A percentile compares a stretch with the other conserved stretches of the same genome.
Evolutionary conservation across 2,888 invertebrate species (phyloP).

Genomic region (Brachyptera putata): DNA sequence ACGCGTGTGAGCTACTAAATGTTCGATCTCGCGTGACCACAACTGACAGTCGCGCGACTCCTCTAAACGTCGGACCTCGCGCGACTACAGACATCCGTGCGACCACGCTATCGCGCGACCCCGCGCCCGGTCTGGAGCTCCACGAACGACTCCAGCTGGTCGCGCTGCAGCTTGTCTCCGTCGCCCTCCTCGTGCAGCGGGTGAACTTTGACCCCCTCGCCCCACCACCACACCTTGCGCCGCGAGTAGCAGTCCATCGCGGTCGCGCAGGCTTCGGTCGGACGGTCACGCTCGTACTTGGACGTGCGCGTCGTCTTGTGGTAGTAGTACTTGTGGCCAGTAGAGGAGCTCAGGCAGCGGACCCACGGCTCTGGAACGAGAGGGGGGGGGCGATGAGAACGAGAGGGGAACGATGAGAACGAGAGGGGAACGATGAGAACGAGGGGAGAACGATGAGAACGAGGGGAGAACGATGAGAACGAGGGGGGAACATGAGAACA

Average conservation of each 20-base stretch:
- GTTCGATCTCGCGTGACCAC: too few species aligned
- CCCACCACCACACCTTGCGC: slow-evolving; percentile 45
- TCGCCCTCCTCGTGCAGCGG: slow-evolving; percentile 26
- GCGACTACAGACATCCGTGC: too few species aligned
- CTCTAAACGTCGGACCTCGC: too few species aligned
- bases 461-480: too few species aligned
- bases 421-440: too few species aligned
- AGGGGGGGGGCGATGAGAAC: too few species aligned
- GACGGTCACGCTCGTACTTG: slow-evolving; percentile 42
- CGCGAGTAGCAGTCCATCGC: slow-evolving; percentile 41
- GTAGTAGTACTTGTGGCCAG: slow-evolving; percentile 45
- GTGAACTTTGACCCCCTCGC: slow-evolving; percentile 41
- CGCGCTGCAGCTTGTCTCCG: not conserved
- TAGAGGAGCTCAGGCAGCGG: slow-evolving; percentile 44
- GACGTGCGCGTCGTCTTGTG: slow-evolving; percentile 40
- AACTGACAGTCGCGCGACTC: too few species aligned
- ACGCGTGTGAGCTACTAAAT: too few species aligned
- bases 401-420: not conserved
- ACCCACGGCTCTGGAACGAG: slow-evolving; percentile 47
- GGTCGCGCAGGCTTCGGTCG: slow-evolving; percentile 42
- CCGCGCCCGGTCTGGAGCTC: not conserved
- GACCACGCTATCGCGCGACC: too few species aligned
- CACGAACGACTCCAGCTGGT: slow-evolving; percentile 11
- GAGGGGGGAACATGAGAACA: too few species aligned
- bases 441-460: too few species aligned